Evolutionary conservation across 2,888 invertebrate genomes (phyloP), one percentile per base, ranked within the genome.

Genomic region (Halictus quadricinctus): DNA sequence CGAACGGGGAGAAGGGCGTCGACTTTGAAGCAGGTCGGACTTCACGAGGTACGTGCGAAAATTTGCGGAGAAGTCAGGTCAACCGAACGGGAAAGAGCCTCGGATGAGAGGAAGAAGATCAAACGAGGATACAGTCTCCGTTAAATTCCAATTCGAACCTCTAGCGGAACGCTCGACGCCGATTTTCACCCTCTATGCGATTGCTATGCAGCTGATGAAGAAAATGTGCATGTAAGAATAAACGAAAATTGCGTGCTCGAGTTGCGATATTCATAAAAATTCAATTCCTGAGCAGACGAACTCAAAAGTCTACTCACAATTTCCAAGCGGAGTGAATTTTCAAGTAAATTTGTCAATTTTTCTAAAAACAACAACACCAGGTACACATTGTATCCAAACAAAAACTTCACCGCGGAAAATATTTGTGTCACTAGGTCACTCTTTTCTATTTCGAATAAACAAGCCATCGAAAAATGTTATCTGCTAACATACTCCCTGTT

Each of bases 21-120:
- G 79, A 69, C 74, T 80, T 69, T 29, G 75, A 64, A 29, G 76
- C 43, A 21, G 58, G 58, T n/a, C 41, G 25, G 36, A 10, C 66
- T 54, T 70, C 41, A n/a, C 69, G 48, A 43, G 25, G 15, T 29
- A 78, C 69, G 43, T 43, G 54, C 54, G 70, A 78, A 78, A 58
- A 70, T 70, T 78, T 36, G 10, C 41, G 5, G 48, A 76, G 18
- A 21, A 48, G 25, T 69, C 36, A n/a, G 36, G 48, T 25, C 69
- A 50, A 76, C n/a, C 48, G 48, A 64, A 64, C 29, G 25, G 25
- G 64, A 66, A 36, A 36, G 36, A 29, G 29, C 29, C 36, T 69
- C 41, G 69, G 41, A 41, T 36, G 66, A 21, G 41, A 41, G 41
- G 69, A 69, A 36, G 21, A 69, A 69, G 41, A 69, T 69, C 69